phyloP scores from a whole-genome alignment of 2,797 vertebrate species.

The Enteromius mattozi region DNA sequence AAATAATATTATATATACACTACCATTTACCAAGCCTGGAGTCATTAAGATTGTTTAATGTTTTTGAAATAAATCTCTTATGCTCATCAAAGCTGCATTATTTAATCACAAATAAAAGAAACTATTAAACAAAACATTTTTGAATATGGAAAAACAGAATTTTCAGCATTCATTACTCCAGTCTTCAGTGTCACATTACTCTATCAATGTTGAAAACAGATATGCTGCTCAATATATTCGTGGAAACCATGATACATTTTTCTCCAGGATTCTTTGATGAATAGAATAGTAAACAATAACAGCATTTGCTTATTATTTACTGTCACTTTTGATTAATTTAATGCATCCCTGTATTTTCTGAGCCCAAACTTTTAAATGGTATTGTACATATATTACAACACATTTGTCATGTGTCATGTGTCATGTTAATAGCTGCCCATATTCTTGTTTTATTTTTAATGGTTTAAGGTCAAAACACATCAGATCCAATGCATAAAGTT shows the following conservation, averaged over 20 bases:
- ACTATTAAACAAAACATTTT: neutral
- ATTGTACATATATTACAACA: neutral
- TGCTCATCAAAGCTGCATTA: neutral
- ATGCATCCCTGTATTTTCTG: too few species aligned
- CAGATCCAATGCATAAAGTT: conserved; percentile 28
- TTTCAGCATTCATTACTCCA: neutral
- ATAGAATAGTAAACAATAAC: neutral
- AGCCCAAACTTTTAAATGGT: neutral
- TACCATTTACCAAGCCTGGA: neutral
- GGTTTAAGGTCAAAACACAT: conserved; percentile 33
- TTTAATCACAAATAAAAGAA: conserved; percentile 2
- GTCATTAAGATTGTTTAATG: neutral
- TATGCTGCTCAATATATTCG: neutral
- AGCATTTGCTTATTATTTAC: neutral
- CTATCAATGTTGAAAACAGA: neutral
- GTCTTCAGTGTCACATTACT: neutral
- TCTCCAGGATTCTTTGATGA: neutral
- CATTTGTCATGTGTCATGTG: neutral
- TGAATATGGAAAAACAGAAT: neutral
- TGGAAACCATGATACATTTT: neutral
- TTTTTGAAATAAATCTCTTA: neutral
- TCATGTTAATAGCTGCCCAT: conserved; percentile 11
- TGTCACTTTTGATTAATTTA: neutral
- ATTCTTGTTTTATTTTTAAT: neutral
- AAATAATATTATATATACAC: neutral